These are phyloP conservation scores for Percina caprodes DNA, from an alignment of 2,113 vertebrate genomes.

Conservation along the genomic window DNA sequence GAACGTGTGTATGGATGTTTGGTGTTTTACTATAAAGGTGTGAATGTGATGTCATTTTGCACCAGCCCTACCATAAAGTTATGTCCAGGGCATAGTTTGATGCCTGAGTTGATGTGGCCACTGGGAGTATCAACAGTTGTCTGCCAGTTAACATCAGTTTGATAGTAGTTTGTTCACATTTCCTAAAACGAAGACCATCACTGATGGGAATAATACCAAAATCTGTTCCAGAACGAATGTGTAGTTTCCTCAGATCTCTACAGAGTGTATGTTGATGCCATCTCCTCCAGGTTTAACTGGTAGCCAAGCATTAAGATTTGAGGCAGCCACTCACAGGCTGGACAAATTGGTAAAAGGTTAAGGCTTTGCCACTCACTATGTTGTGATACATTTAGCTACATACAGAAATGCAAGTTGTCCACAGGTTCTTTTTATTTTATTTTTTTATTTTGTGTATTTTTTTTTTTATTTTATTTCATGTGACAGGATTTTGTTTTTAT, in stretches of 20 bases:
- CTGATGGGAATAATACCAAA: neutral
- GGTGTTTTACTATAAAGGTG: conserved; percentile 57
- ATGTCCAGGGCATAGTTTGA: conserved; percentile 12
- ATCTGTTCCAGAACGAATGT: conserved; percentile 7
- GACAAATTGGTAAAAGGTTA: conserved; percentile 20
- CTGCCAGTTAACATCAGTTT: conserved; percentile 29
- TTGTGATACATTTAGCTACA: conserved; percentile 45
- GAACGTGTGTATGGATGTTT: conserved; percentile 60
- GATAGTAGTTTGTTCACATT: neutral
- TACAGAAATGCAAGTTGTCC: conserved; percentile 59
- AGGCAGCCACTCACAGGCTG: conserved; percentile 31
- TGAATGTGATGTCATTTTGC: conserved; percentile 46
- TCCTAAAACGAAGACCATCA: conserved; percentile 6
- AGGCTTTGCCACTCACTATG: conserved; percentile 32
- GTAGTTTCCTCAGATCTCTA: neutral
- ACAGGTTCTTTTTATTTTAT: conserved; percentile 31
- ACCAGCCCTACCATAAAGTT: conserved; percentile 53
- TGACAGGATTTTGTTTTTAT: conserved; percentile 44
- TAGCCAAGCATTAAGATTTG: conserved; percentile 25
- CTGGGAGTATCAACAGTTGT: conserved; percentile 39
- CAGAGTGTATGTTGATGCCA: conserved; percentile 13
- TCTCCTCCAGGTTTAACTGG: conserved; percentile 36
- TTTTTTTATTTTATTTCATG: conserved; percentile 33
- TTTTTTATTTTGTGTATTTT: too few species aligned
- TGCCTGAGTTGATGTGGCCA: conserved; percentile 23